These are phyloP conservation scores for Fundulus diaphanus DNA, from an alignment of 2,797 vertebrate genomes.

Conservation along the genomic window DNA sequence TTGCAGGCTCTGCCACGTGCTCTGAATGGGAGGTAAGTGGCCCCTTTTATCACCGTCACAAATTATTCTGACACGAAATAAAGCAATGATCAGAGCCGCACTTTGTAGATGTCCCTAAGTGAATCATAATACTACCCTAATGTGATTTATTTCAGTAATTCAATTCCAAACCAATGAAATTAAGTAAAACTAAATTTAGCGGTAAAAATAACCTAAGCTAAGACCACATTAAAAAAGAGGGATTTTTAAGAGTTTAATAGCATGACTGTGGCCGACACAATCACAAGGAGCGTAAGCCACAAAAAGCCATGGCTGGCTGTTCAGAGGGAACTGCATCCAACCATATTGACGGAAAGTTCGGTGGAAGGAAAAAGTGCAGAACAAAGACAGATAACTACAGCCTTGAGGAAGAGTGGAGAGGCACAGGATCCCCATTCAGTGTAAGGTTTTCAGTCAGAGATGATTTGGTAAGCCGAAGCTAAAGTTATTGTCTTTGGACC, in stretches of 20 bases:
- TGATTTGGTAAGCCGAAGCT: too few species aligned
- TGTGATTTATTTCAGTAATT: too few species aligned
- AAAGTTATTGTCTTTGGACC: too few species aligned
- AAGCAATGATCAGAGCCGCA: not conserved
- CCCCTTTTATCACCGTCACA: constrained; percentile 14
- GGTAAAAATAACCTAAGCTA: not conserved
- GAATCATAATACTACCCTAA: too few species aligned
- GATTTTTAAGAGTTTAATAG: not conserved
- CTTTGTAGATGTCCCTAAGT: not conserved
- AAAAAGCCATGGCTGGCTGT: not conserved
- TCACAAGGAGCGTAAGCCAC: not conserved
- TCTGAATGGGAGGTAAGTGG: constrained; percentile 42
- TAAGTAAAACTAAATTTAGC: not conserved
- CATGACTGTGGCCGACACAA: not conserved
- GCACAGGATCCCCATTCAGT: not conserved
- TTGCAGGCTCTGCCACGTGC: constrained; percentile 42
- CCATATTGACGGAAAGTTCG: not conserved
- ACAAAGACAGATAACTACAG: not conserved
- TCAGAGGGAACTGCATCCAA: not conserved
- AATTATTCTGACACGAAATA: constrained; percentile 11
- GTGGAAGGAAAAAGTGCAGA: not conserved
- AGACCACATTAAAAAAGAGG: not conserved
- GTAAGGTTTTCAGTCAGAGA: too few species aligned
- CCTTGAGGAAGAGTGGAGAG: not conserved
- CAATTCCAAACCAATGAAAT: too few species aligned